phyloP scores from a whole-genome alignment of 2,888 invertebrate species.

The Plutella xylostella region DNA sequence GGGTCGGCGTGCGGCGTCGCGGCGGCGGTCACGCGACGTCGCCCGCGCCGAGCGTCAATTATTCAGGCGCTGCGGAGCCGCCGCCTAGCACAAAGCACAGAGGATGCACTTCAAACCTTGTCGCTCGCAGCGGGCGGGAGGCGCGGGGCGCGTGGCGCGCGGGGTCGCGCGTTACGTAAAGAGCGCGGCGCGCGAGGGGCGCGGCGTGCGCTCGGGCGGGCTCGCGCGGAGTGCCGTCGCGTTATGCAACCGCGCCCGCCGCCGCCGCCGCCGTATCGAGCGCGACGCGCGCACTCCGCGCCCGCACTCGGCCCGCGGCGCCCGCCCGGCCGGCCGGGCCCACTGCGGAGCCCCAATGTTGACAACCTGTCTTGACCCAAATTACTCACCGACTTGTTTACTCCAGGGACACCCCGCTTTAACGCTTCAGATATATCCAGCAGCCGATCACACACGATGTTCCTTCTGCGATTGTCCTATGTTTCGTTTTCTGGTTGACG shows the following conservation, averaged over 20 bases:
- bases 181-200: conserved; percentile 54
- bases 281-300: conserved; percentile 46
- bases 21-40: conserved; percentile 52
- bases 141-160: conserved; percentile 30
- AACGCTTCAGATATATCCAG: too few species aligned
- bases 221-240: conserved; percentile 61
- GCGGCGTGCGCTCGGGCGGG: conserved; percentile 60
- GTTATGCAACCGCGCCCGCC: conserved; percentile 47
- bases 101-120: conserved; percentile 39
- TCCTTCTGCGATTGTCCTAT: too few species aligned
- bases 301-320: conserved; percentile 16
- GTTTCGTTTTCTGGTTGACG: too few species aligned
- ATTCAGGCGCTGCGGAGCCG: conserved; percentile 32
- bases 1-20: conserved; percentile 38
- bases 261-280: conserved; percentile 19
- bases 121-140: conserved; percentile 27
- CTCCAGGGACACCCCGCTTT: too few species aligned
- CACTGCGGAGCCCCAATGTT: too few species aligned
- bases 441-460: too few species aligned
- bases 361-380: too few species aligned
- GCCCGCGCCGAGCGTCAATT: conserved; percentile 23
- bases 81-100: conserved; percentile 36
- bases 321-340: conserved; percentile 9
- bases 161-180: conserved; percentile 64
- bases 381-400: too few species aligned